Evolutionary conservation across 2,888 invertebrate genomes (phyloP), one percentile per base, ranked within the genome.

Genomic region (Arge pagana): DNA sequence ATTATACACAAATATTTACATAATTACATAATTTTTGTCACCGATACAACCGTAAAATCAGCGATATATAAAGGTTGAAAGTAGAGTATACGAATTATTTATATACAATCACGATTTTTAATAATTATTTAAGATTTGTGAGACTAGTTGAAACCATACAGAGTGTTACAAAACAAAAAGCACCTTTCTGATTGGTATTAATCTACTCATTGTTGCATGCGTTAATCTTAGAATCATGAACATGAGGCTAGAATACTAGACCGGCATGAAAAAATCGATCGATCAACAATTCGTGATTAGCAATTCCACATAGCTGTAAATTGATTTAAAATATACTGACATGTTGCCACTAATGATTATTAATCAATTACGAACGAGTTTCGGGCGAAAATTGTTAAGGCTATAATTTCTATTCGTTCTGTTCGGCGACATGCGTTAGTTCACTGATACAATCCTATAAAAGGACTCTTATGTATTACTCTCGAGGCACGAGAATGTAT

Each of bases 1-100:
- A 42, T 42, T 18, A 30, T 42, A 42, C 30, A 30, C 18, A 30
- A 42, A 42, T 40, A 42, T 23, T 30, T 42, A 42, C 33, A 33
- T 4, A 33, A 7, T 42, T 42, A 42, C 42, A 30, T 19, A 26
- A 28, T 30, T 42, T 18, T 30, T 30, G 31, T 11, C 13, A 42
- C 28, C 21, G 31, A 42, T 42, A 42, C 42, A 30, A 42, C 19
- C n/a, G n/a, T n/a, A n/a, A 30, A 18, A 42, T 24, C 13, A 33
- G 6, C 10, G 33, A 19, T 42, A 18, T 18, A 30, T 10, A 19
- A 42, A 19, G 24, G 13, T 30, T 30, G 11, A 42, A 42, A 30
- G 30, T 30, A 40, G 30, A 21, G 19, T 42, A 30, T 42, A 42
- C 5, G 19, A 30, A 30, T 30, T 30, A 42, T 42, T 18, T 30